Evolutionary conservation across 2,797 vertebrate species (phyloP).

Genomic region (Leucoraja ocellata): DNA sequence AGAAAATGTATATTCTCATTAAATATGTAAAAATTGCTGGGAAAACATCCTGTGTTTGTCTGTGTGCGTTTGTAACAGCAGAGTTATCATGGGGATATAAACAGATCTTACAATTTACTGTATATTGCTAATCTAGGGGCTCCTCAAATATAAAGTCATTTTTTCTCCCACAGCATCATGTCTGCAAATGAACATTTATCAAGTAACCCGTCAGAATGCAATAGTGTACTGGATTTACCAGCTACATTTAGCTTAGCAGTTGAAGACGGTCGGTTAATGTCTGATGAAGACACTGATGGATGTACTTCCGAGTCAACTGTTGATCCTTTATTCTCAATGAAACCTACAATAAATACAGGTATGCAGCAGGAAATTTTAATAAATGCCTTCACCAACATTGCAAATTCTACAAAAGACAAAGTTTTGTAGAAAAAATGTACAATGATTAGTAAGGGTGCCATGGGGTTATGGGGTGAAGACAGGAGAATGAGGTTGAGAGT

Average conservation of each 20-base stretch:
- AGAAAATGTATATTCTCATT: too few relatives aligned
- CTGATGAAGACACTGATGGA: not conserved
- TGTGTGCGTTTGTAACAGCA: too few relatives aligned
- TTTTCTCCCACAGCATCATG: slow-evolving; percentile 30
- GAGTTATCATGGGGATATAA: not conserved
- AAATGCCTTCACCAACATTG: not conserved
- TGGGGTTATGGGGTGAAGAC: too few relatives aligned
- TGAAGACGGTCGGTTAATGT: not conserved
- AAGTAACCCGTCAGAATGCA: slow-evolving; percentile 6
- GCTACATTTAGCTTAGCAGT: not conserved
- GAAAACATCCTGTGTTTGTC: too few relatives aligned
- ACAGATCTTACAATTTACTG: not conserved
- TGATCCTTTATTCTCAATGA: not conserved
- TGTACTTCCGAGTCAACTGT: not conserved
- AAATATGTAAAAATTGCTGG: too few relatives aligned
- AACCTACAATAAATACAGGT: not conserved
- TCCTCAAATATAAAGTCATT: not conserved
- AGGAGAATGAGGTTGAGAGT: too few relatives aligned
- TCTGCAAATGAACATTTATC: slow-evolving; percentile 22
- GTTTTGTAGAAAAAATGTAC: not conserved
- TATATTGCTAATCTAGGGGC: not conserved
- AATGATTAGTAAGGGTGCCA: too few relatives aligned
- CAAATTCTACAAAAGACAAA: not conserved
- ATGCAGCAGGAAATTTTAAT: not conserved
- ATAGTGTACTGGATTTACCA: slow-evolving; percentile 35